Percentiles rank a stretch among this genome's conserved stretches.
phyloP scores from a whole-genome alignment of 2,113 vertebrate species.

The Paralichthys olivaceus region DNA sequence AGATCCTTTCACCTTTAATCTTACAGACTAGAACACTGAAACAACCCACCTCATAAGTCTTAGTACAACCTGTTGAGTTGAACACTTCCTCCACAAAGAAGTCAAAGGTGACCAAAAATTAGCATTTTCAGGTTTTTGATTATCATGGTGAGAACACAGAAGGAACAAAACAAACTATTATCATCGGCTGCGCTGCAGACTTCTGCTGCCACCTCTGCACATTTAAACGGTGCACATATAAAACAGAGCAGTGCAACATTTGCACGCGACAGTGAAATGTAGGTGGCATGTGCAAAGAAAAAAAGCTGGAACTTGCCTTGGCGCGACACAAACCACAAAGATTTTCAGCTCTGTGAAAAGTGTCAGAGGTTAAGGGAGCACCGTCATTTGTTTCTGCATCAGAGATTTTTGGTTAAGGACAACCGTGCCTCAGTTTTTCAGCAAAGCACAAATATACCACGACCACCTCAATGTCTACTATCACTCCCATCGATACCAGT shows the following conservation, averaged over 20 bases:
- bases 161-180: too few species aligned
- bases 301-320: neutral
- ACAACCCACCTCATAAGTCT: too few species aligned
- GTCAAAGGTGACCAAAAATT: too few species aligned
- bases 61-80: too few species aligned
- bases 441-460: neutral
- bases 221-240: neutral
- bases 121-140: too few species aligned
- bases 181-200: too few species aligned
- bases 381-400: neutral
- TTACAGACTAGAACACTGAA: too few species aligned
- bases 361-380: constrained; percentile 33
- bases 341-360: neutral
- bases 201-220: too few species aligned
- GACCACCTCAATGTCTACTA: neutral
- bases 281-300: neutral
- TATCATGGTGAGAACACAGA: too few species aligned
- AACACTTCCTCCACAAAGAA: too few species aligned
- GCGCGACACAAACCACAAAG: constrained; percentile 46
- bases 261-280: neutral
- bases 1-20: too few species aligned
- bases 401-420: neutral
- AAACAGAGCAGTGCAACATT: neutral
- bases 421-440: neutral
- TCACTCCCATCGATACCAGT: neutral